A percentile compares a stretch with the other conserved stretches of the same genome.
Conservation (phyloP, 2,797 vertebrate species). For the Diglossa cyanea region DNA sequence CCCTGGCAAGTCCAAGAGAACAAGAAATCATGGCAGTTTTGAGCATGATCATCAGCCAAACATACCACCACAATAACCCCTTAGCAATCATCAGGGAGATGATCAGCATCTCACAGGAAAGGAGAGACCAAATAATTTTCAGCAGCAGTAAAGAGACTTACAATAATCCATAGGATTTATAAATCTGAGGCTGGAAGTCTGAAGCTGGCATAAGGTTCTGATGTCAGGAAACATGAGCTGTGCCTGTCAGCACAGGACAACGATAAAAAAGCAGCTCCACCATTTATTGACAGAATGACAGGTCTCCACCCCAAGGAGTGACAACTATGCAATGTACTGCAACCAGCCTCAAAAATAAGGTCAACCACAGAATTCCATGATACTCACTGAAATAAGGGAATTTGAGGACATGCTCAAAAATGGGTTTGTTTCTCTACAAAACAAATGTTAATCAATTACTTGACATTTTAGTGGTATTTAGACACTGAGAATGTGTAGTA, state of each 20-base stretch:
- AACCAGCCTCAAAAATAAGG: neutral
- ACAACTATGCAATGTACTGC: neutral
- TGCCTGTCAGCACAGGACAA: neutral
- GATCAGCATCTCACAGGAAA: neutral
- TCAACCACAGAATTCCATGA: neutral
- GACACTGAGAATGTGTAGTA: neutral
- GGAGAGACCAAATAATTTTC: neutral
- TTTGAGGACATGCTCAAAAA: neutral
- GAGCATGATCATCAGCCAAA: neutral
- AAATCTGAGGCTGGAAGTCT: constrained; percentile 22
- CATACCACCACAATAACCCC: neutral
- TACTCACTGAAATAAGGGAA: neutral
- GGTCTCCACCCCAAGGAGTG: neutral
- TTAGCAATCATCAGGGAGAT: neutral
- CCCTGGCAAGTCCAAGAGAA: neutral
- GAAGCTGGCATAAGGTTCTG: neutral
- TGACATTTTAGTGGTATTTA: neutral
- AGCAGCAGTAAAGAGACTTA: constrained; percentile 30
- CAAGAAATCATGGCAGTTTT: neutral
- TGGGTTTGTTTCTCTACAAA: neutral
- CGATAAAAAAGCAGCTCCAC: neutral
- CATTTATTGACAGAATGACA: neutral
- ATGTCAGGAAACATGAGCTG: neutral
- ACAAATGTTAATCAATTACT: neutral
- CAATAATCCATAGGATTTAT: constrained; percentile 69